Conservation (phyloP, 2,888 invertebrate species). For the Thelaira solivaga region DNA sequence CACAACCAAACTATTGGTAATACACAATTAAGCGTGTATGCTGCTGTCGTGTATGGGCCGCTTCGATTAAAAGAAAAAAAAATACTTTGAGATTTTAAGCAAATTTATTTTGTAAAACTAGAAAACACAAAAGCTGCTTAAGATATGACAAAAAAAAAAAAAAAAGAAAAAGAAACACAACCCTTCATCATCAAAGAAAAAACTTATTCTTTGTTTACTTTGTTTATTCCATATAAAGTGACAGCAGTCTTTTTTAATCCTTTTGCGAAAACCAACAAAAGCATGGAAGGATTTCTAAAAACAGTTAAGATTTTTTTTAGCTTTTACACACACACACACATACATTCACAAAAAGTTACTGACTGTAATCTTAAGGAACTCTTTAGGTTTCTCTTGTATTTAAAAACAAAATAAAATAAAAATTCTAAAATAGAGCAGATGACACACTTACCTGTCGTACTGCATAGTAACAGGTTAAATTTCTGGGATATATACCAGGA, state of each 20-base stretch:
- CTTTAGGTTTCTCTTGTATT: constrained; percentile 31
- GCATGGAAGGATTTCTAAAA: constrained; percentile 32
- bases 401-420: neutral
- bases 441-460: constrained; percentile 81
- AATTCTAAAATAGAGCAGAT: neutral
- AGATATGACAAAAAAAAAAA: too few species aligned
- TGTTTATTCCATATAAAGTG: constrained; percentile 9
- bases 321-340: neutral
- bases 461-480: constrained; percentile 95
- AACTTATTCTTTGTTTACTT: too few species aligned
- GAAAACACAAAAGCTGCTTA: too few species aligned
- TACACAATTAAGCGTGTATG: too few species aligned
- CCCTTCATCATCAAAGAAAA: too few species aligned
- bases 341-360: neutral
- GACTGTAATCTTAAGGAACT: constrained; percentile 37
- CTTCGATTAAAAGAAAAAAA: too few species aligned
- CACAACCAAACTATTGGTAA: too few species aligned
- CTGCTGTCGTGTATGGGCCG: too few species aligned
- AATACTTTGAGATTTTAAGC: too few species aligned
- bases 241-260: constrained; percentile 33
- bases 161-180: too few species aligned
- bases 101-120: too few species aligned
- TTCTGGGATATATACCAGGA: constrained; percentile 94
- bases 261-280: constrained; percentile 31
- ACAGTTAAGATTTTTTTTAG: neutral